Conservation (phyloP, 2,797 vertebrate genomes). For the Columba guinea region DNA sequence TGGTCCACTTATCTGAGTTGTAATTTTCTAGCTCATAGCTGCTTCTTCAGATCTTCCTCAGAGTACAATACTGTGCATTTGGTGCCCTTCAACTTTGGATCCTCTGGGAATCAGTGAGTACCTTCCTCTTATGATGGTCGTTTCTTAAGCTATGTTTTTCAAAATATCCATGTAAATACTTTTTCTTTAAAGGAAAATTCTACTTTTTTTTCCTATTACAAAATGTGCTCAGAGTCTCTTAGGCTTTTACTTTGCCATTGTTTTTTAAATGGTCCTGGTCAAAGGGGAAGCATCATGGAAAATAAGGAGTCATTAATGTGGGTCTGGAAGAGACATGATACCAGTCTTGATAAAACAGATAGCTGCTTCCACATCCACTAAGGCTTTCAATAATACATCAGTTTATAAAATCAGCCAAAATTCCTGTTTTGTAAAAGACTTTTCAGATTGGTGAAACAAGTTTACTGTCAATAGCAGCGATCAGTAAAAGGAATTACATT, state of each 20-base stretch:
- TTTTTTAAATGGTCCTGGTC: background rate
- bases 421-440: background rate
- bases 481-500: background rate
- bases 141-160: background rate
- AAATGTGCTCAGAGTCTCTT: background rate
- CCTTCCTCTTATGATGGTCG: background rate
- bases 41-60: background rate
- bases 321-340: slow-evolving; percentile 64
- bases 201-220: background rate
- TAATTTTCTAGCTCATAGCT: background rate
- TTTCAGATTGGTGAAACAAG: background rate
- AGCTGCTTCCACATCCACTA: slow-evolving; percentile 21
- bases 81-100: background rate
- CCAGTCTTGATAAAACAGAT: slow-evolving; percentile 57
- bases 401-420: slow-evolving; percentile 43
- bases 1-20: background rate
- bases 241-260: background rate
- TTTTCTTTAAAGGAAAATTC: background rate
- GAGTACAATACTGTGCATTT: background rate
- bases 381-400: slow-evolving; percentile 52
- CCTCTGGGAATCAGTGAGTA: background rate
- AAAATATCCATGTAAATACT: background rate
- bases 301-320: slow-evolving; percentile 53
- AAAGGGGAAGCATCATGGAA: slow-evolving; percentile 60
- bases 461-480: background rate